phyloP scores from a whole-genome alignment of 2,113 vertebrate genomes.

The Passer domesticus region DNA sequence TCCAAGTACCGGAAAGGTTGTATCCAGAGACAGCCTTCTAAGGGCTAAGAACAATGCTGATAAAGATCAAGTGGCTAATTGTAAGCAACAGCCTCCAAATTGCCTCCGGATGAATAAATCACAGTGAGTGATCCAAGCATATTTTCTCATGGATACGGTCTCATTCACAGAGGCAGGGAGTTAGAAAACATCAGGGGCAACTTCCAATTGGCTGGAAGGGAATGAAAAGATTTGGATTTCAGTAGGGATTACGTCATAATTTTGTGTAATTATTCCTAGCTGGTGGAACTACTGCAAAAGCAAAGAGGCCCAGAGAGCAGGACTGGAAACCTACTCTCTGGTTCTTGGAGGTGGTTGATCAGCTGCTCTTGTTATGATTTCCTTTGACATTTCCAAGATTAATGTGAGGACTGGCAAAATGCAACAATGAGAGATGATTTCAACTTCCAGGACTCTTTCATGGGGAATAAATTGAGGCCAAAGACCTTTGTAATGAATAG shows the following conservation, averaged over 20 bases:
- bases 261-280: constrained; percentile 58
- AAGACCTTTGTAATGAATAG: not conserved
- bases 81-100: constrained; percentile 72
- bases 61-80: constrained; percentile 80
- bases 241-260: constrained; percentile 47
- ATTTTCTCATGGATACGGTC: constrained; percentile 71
- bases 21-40: constrained; percentile 64
- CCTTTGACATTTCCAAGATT: not conserved
- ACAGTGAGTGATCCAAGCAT: constrained; percentile 73
- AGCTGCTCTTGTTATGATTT: not conserved
- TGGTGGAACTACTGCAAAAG: constrained; percentile 34
- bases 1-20: constrained; percentile 67
- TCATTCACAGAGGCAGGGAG: constrained; percentile 66
- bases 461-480: not conserved
- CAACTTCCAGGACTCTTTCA: not conserved
- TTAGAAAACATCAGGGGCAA: constrained; percentile 54
- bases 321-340: not conserved
- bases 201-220: constrained; percentile 69
- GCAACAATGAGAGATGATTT: not conserved
- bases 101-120: constrained; percentile 74
- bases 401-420: not conserved
- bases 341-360: not conserved
- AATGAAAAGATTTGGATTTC: constrained; percentile 69
- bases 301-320: not conserved
- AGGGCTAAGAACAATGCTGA: constrained; percentile 72